phyloP scores from a whole-genome alignment of 2,888 invertebrate species.

The Drosophila emarginata region DNA sequence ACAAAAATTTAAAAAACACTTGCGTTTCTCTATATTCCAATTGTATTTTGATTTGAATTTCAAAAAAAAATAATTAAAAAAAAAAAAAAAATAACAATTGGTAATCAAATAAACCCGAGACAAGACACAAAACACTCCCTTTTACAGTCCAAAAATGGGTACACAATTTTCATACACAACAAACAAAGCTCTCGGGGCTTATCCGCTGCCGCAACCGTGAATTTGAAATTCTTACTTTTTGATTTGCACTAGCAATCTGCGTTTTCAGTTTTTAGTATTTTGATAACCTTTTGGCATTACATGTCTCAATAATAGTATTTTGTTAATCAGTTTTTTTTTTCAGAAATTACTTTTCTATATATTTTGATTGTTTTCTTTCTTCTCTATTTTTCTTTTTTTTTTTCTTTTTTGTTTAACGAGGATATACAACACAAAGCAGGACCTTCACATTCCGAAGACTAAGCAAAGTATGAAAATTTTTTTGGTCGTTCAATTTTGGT shows the following conservation, averaged over 20 bases:
- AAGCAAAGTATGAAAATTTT: conserved; percentile 81
- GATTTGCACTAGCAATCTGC: conserved; percentile 26
- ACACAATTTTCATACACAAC: conserved; percentile 74
- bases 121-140: conserved; percentile 52
- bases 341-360: not conserved
- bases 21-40: not conserved
- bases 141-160: conserved; percentile 53
- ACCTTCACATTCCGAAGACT: conserved; percentile 80
- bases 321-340: conserved; percentile 19
- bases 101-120: not conserved
- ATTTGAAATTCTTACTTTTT: conserved; percentile 45
- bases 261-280: conserved; percentile 13
- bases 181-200: conserved; percentile 65
- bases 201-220: conserved; percentile 4
- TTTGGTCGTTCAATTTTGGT: conserved; percentile 79
- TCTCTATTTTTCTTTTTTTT: conserved; percentile 34
- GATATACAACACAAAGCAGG: conserved; percentile 65
- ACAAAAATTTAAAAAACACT: not conserved
- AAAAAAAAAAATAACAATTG: conserved; percentile 8
- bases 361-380: conserved; percentile 1
- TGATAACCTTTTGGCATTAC: conserved; percentile 4
- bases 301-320: conserved; percentile 2
- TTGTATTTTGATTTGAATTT: not conserved
- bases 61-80: not conserved
- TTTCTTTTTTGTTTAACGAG: conserved; percentile 29